Conservation (phyloP, 2,113 vertebrate genomes). For the Notarius quadriscutis region DNA sequence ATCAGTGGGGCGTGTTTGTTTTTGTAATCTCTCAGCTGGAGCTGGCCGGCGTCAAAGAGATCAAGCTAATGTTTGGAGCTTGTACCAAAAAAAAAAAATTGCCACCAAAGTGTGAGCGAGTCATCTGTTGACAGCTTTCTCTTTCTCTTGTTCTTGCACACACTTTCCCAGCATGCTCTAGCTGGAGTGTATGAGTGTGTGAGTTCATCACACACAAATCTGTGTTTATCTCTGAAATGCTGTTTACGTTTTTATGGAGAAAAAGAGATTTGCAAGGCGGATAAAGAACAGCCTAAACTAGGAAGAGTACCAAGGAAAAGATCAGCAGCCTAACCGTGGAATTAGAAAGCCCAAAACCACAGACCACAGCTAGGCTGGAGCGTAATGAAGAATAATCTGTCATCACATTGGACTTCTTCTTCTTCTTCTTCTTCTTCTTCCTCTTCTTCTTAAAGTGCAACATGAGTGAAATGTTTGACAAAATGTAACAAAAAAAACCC, state of each 20-base stretch:
- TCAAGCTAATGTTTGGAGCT: slow-evolving; percentile 61
- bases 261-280: slow-evolving; percentile 13
- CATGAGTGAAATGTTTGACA: background rate
- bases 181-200: background rate
- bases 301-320: background rate
- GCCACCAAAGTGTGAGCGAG: slow-evolving; percentile 62
- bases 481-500: background rate
- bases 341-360: background rate
- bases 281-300: background rate
- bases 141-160: slow-evolving; percentile 3
- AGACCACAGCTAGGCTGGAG: background rate
- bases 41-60: slow-evolving; percentile 62
- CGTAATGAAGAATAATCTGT: background rate
- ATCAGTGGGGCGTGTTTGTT: slow-evolving; percentile 71
- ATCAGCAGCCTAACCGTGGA: background rate
- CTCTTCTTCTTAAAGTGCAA: background rate
- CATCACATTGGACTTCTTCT: background rate
- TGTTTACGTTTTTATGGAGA: slow-evolving; percentile 17
- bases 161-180: slow-evolving; percentile 6
- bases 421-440: too few relatives aligned
- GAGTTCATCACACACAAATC: background rate
- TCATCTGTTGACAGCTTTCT: slow-evolving; percentile 49
- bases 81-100: slow-evolving; percentile 26
- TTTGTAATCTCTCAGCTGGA: slow-evolving; percentile 70
- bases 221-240: slow-evolving; percentile 5